These are phyloP conservation scores for Lepus americanus DNA, from an alignment of 2,113 vertebrate species.

Conservation along the genomic window DNA sequence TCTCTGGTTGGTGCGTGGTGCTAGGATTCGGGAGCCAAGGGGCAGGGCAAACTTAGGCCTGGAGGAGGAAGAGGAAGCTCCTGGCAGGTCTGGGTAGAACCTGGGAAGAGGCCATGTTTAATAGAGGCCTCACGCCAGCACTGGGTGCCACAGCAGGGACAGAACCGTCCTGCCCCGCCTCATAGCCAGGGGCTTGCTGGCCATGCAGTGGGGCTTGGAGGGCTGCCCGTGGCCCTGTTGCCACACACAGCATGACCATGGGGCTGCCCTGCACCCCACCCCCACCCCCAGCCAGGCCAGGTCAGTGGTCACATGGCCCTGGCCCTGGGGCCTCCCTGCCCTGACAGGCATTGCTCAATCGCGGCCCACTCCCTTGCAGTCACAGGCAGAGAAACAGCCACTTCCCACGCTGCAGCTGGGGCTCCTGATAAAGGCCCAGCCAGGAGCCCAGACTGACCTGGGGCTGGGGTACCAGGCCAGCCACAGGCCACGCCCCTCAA, in stretches of 20 bases:
- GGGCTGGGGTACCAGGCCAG: background rate
- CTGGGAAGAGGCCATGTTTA: too few relatives aligned
- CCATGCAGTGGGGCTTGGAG: background rate
- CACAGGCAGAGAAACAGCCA: constrained; percentile 15
- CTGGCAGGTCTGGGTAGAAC: too few relatives aligned
- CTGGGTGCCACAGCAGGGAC: too few relatives aligned
- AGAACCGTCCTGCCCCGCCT: background rate
- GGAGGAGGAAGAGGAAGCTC: too few relatives aligned
- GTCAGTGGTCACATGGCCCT: background rate
- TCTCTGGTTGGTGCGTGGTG: background rate
- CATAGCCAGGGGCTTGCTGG: background rate
- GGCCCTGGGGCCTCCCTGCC: background rate
- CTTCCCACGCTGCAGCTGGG: constrained; percentile 66
- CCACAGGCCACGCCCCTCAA: background rate
- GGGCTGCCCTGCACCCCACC: too few relatives aligned
- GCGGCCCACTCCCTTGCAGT: background rate
- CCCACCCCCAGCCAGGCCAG: background rate
- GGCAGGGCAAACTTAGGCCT: background rate
- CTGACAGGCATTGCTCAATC: constrained; percentile 44
- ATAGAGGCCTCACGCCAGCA: too few relatives aligned
- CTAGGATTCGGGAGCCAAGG: too few relatives aligned
- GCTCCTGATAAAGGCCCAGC: constrained; percentile 67
- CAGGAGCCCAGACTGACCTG: background rate
- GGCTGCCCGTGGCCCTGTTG: too few relatives aligned
- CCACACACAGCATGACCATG: too few relatives aligned